These are phyloP conservation scores for Idaea straminata DNA, from an alignment of 2,888 invertebrate genomes.

Conservation along the genomic window DNA sequence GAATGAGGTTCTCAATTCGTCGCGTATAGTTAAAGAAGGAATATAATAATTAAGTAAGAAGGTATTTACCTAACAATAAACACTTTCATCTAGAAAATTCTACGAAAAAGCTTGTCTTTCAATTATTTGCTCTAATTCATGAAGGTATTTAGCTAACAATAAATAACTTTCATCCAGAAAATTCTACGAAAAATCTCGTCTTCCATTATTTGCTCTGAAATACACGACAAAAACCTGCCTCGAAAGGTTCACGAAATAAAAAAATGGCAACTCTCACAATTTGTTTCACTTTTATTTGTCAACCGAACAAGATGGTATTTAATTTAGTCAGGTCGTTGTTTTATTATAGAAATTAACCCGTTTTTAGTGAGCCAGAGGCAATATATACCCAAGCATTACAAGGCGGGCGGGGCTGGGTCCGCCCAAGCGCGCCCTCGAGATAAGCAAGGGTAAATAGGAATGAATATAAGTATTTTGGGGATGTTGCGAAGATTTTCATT, in stretches of 20 bases:
- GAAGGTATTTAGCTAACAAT: neutral
- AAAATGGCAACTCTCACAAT: neutral
- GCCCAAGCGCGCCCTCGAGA: constrained; percentile 30
- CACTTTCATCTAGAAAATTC: neutral
- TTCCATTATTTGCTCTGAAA: neutral
- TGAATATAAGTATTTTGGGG: constrained; percentile 4
- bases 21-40: too few species aligned
- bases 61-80: neutral
- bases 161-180: neutral
- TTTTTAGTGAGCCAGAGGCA: constrained; percentile 55
- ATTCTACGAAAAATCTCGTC: neutral
- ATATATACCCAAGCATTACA: constrained; percentile 56
- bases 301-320: constrained; percentile 45
- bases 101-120: neutral
- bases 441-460: constrained; percentile 26
- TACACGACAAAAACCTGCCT: neutral
- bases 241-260: neutral
- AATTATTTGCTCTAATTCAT: neutral
- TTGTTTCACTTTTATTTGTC: constrained; percentile 3
- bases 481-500: neutral
- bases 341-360: constrained; percentile 70
- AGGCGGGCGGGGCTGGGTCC: constrained; percentile 42
- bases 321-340: constrained; percentile 51
- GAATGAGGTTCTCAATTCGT: too few species aligned
- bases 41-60: neutral